Base-by-base conservation (phyloP, 2,888 invertebrate genomes). In the Pterostichus niger region DNA sequence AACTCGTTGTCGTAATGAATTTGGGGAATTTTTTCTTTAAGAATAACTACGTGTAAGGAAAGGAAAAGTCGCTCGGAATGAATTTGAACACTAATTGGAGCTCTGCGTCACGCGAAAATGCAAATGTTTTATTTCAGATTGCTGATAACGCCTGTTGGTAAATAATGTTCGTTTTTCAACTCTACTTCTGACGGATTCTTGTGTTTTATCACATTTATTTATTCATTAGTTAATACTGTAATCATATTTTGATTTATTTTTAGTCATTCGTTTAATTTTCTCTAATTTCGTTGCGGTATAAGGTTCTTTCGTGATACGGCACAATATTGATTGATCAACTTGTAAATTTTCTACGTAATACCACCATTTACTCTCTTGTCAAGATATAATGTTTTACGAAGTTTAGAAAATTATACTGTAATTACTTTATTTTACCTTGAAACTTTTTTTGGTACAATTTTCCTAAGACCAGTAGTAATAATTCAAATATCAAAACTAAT, bases 1-100 rank as follows among this genome's bases (percentile, higher is more conserved):
- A 46, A 44, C 82, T 82, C 82, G 61, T 82, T 82, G 82, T 44
- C 75, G 82, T 82, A 82, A 82, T 82, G 82, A 82, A 82, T 82
- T 82, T 82, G 59, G 75, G 31, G 46, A 35, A 46, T 82, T 82
- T 73, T 52, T 75, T 75, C 59, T 61, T 40, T 3, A 59, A 59
- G 49, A 75, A 75, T 75, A 75, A 52, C 52, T 75, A 71, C 52
- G 75, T 80, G 78, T 61, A 78, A 78, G 56, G 59, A 78, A 78
- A 61, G 78, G 78, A 59, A 78, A 78, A 78, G 64, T 79, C 44
- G 64, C 61, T 79, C 49, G 75, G 75, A 82, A 75, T 82, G 82
- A 82, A 82, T 82, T 75, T 82, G 77, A 75, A 82, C 82, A 75
- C 61, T 82, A 82, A 82, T 82, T 82, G 82, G 82, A 46, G 33